Base-by-base conservation (phyloP, 2,888 invertebrate genomes). In the Rugalucina vietnamica region DNA sequence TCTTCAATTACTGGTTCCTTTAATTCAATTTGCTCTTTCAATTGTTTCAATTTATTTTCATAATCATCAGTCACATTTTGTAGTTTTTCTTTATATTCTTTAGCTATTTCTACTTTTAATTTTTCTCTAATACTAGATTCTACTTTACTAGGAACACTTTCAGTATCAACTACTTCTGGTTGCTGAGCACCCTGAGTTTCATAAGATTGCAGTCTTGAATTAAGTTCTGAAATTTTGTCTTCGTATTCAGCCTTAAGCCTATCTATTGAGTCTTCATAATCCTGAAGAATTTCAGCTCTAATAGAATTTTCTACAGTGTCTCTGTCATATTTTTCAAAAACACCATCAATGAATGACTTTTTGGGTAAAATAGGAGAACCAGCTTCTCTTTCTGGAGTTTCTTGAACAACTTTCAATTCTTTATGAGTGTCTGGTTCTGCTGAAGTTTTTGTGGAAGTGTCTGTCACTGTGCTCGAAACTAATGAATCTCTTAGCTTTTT, bases 211-310 rank as follows among this genome's bases (percentile, higher is more conserved):
- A 88, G 39, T 78, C 74, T 82, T 3, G 73, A 34, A 57, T 85
- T 85, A 24, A 88, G 60, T 12, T 85, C 82, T 81, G 79, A 80
- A 54, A 88, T 88, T 75, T 78, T 84, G 36, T 80, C 80, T 74
- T 89, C 84, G 82, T 89, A 89, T 54, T 87, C 89, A 50, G 69
- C 72, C 79, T 84, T 86, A 37, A 91, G 69, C 37, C 74, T 82
- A 71, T 87, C 87, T 70, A 90, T 81, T n/a, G 87, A 87, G n/a
- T 87, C 72, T 60, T 87, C 87, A 85, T 87, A 87, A 71, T 87
- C 87, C 69, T 82, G 43, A 12, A 87, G 71, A 57, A 87, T 85
- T 85, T 83, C 82, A 76, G 82, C 76, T 57, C 87, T 82, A 3
- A 87, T 80, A 65, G 84, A 54, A 29, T 84, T 84, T 79, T 87